phyloP scores from a whole-genome alignment of 2,888 invertebrate species.

The Dioctria rufipes region DNA sequence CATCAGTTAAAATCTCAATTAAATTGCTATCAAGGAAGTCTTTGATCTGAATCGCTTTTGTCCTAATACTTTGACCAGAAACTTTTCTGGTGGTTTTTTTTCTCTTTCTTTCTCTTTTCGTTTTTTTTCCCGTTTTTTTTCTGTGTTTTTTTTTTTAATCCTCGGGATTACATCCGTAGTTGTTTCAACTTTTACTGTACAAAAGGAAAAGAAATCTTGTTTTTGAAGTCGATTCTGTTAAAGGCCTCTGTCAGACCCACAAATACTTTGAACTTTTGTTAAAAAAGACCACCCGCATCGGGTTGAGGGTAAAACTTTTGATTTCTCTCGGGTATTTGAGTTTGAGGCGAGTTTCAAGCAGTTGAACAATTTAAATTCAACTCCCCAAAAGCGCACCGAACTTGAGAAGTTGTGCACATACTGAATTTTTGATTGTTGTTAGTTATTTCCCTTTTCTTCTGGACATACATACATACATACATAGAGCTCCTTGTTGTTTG shows the following conservation, averaged over 20 bases:
- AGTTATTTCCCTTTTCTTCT: slow-evolving; percentile 10
- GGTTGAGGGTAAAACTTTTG: slow-evolving; percentile 44
- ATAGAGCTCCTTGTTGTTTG: slow-evolving; percentile 5
- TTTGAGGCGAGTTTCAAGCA: slow-evolving; percentile 43
- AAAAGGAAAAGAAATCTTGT: slow-evolving; percentile 10
- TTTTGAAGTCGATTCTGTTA: slow-evolving; percentile 40
- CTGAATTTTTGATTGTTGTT: slow-evolving; percentile 48
- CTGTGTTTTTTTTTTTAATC: not conserved
- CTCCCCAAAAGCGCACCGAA: slow-evolving; percentile 39
- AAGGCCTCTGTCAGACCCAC: slow-evolving; percentile 30
- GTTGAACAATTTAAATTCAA: slow-evolving; percentile 56
- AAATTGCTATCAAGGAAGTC: not conserved
- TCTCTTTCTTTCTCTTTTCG: not conserved
- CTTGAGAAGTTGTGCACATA: slow-evolving; percentile 38
- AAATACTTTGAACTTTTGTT: slow-evolving; percentile 35
- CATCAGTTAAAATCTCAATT: not conserved
- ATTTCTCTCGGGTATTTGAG: slow-evolving; percentile 56
- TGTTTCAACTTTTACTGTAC: slow-evolving; percentile 14
- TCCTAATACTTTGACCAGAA: not conserved
- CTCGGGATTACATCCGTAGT: not conserved
- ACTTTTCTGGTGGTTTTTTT: not conserved
- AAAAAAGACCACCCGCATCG: slow-evolving; percentile 21
- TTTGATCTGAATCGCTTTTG: not conserved
- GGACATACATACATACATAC: no score
- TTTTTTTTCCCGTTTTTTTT: not conserved